Evolutionary conservation across 1,140 invertebrate species (phyloP), one percentile per base, ranked within the genome.

Genomic region (Drosophila sp.): DNA sequence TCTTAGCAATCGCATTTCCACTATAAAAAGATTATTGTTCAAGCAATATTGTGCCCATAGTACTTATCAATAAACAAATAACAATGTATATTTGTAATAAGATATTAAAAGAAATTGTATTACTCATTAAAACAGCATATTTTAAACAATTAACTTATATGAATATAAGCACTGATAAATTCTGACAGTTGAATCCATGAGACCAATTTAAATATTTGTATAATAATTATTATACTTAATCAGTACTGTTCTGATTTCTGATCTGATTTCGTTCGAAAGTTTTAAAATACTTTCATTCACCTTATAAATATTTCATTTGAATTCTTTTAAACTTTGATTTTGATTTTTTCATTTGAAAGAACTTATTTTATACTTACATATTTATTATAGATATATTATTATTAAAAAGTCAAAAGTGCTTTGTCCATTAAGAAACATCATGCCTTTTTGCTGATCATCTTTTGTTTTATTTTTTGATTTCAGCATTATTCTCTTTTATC

Each of bases 401-500:
- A 5, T 5, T 29, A 29, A 29, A 7, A 4, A 2, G 4, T n/a
- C 21, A 21, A 14, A 50, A 50, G 46, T 50, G 29, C 46, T 25
- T 14, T 50, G 25, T 14, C 21, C 46, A 50, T 29, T 50, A 50
- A 29, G n/a, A 5, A 50, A 11, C 29, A 50, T n/a, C 29, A 51
- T 51, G 1, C 0, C 9, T 38, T 11, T 38, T 11, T 38, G 4
- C 34, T n/a, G 1, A 25, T 54, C n/a, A n/a, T 38, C 34, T 53
- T 5, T 14, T 48, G 13, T 48, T 18, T 46, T n/a, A 25, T 2
- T 48, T 36, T 61, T 25, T 48, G 14, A 8, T 7, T 38, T 6
- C 18, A 29, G 38, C 40, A 58, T 50, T 27, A 13, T 50, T 32
- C 21, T 8, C 13, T 53, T 53, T 34, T 36, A 62, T 48, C 29